phyloP scores from a whole-genome alignment of 2,797 vertebrate species.

The Valencia hispanica region DNA sequence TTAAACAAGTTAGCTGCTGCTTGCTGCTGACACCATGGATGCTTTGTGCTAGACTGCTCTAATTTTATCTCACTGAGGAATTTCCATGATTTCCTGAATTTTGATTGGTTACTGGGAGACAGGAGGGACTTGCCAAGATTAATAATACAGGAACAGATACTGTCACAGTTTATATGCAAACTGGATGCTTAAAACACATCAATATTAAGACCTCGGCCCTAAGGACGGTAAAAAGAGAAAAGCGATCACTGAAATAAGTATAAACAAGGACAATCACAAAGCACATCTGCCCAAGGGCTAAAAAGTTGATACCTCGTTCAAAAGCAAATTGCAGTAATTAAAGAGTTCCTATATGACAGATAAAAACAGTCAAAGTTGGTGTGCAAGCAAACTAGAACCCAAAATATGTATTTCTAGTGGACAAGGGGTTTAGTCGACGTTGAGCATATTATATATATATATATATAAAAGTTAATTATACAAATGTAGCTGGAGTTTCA shows the following conservation, averaged over 20 bases:
- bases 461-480: background rate
- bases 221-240: background rate
- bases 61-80: background rate
- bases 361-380: background rate
- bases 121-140: background rate
- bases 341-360: background rate
- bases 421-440: background rate
- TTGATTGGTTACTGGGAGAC: background rate
- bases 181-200: background rate
- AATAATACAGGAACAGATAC: background rate
- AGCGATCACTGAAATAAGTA: background rate
- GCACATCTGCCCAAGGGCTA: background rate
- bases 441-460: background rate
- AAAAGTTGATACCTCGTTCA: background rate
- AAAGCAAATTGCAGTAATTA: background rate
- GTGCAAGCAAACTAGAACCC: too few species aligned
- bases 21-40: background rate
- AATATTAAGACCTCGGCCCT: background rate
- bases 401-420: too few species aligned
- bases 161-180: too few species aligned
- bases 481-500: slow-evolving; percentile 2
- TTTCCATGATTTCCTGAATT: background rate
- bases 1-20: background rate
- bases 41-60: background rate
- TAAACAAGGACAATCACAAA: background rate